phyloP scores from a whole-genome alignment of 2,888 invertebrate genomes.

The Drosophila fulvimacula region DNA sequence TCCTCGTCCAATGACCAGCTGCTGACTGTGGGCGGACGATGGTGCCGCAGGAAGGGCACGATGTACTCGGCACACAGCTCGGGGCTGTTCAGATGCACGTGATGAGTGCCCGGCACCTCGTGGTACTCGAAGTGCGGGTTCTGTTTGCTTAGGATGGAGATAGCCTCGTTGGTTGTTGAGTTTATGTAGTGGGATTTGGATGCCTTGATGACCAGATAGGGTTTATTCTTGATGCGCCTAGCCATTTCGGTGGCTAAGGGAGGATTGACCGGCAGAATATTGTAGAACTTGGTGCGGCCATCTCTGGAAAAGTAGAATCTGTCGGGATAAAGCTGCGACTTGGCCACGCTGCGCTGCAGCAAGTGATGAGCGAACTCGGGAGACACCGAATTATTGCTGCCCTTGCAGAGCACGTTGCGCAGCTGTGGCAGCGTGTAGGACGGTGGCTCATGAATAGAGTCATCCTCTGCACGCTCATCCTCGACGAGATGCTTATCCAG shows the following conservation, averaged over 20 bases:
- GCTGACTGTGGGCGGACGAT: slow-evolving; percentile 47
- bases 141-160: slow-evolving; percentile 86
- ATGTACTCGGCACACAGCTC: slow-evolving; percentile 86
- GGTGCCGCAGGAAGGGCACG: slow-evolving; percentile 60
- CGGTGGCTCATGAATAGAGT: slow-evolving; percentile 85
- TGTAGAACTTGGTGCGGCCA: slow-evolving; percentile 63
- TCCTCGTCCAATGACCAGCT: slow-evolving; percentile 50
- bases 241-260: slow-evolving; percentile 86
- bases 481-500: slow-evolving; percentile 85
- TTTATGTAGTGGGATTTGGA: slow-evolving; percentile 86
- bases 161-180: slow-evolving; percentile 85
- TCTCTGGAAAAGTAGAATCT: slow-evolving; percentile 85
- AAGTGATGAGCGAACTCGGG: slow-evolving; percentile 86
- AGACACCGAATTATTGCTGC: slow-evolving; percentile 86
- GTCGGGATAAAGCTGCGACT: slow-evolving; percentile 86
- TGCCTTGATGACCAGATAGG: slow-evolving; percentile 88
- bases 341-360: slow-evolving; percentile 86
- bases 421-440: slow-evolving; percentile 87
- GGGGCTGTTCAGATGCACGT: slow-evolving; percentile 89
- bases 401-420: slow-evolving; percentile 85
- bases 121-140: slow-evolving; percentile 87
- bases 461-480: slow-evolving; percentile 75
- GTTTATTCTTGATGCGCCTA: slow-evolving; percentile 85
- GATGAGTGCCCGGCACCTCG: slow-evolving; percentile 89
- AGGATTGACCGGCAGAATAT: slow-evolving; percentile 10